phyloP scores from a whole-genome alignment of 1,140 invertebrate species.

The Musca vetustissima region DNA sequence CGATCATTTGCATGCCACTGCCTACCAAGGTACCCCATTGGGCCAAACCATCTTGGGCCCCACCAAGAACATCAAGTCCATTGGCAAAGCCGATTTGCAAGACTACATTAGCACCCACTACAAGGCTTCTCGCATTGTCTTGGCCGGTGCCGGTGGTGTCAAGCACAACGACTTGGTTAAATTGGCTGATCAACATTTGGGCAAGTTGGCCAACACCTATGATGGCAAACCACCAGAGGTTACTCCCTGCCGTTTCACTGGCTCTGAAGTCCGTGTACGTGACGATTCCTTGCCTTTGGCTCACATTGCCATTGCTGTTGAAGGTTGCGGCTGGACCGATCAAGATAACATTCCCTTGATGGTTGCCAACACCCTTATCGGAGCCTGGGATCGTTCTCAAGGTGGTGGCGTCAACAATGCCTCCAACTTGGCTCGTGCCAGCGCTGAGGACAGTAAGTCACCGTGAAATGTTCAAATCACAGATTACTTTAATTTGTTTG shows the following conservation, averaged over 20 bases:
- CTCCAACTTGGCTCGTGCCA: constrained; percentile 76
- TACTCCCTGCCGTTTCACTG: constrained; percentile 85
- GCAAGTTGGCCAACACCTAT: constrained; percentile 65
- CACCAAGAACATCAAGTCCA: constrained; percentile 94
- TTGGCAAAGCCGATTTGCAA: constrained; percentile 81
- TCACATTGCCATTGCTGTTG: constrained; percentile 94
- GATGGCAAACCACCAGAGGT: constrained; percentile 67
- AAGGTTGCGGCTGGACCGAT: constrained; percentile 93
- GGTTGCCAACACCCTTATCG: constrained; percentile 94
- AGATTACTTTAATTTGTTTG: not conserved
- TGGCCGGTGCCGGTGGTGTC: constrained; percentile 95
- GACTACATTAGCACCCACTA: constrained; percentile 92
- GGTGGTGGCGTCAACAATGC: constrained; percentile 88
- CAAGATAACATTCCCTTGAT: constrained; percentile 97
- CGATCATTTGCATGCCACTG: constrained; percentile 94
- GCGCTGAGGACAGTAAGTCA: constrained; percentile 62
- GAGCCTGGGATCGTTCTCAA: constrained; percentile 86
- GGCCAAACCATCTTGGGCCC: constrained; percentile 97
- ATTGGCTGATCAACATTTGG: constrained; percentile 83
- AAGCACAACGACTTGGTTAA: constrained; percentile 86
- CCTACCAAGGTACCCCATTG: constrained; percentile 93
- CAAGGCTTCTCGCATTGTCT: constrained; percentile 88
- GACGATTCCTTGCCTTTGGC: constrained; percentile 95
- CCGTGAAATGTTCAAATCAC: not conserved
- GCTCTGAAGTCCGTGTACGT: constrained; percentile 85